Percentiles rank a stretch among this genome's conserved stretches.
Conservation (phyloP, 2,888 invertebrate genomes). For the Mactromeris polynyma region DNA sequence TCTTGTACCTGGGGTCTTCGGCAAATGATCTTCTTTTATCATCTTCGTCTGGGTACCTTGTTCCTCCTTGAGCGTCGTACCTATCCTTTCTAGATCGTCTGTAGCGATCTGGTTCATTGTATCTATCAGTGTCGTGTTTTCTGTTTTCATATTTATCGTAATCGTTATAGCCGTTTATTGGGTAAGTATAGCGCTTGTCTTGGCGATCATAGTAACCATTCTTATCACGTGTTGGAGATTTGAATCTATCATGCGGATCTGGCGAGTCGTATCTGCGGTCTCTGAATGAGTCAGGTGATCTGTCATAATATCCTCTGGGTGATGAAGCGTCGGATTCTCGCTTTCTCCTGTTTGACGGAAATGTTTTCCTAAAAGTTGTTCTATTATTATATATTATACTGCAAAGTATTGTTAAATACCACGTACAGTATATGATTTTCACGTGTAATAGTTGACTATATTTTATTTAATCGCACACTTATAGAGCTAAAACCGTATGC, state of each 20-base stretch:
- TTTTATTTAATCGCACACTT: too few species aligned
- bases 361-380: slow-evolving; percentile 25
- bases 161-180: not conserved
- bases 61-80: not conserved
- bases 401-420: not conserved
- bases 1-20: slow-evolving; percentile 34
- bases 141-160: not conserved
- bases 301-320: slow-evolving; percentile 15
- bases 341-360: not conserved
- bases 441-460: not conserved
- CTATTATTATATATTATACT: not conserved
- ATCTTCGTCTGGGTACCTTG: not conserved
- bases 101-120: not conserved
- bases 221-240: slow-evolving; percentile 1
- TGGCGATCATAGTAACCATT: not conserved
- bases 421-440: not conserved
- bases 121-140: not conserved
- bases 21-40: slow-evolving; percentile 16
- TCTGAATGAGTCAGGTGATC: not conserved
- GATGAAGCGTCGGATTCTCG: slow-evolving; percentile 2
- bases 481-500: too few species aligned
- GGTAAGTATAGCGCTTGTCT: not conserved
- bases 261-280: slow-evolving; percentile 24
- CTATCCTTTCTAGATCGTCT: not conserved
- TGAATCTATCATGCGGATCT: not conserved